Conservation (phyloP, 2,797 vertebrate genomes). For the Sebastes jordani region DNA sequence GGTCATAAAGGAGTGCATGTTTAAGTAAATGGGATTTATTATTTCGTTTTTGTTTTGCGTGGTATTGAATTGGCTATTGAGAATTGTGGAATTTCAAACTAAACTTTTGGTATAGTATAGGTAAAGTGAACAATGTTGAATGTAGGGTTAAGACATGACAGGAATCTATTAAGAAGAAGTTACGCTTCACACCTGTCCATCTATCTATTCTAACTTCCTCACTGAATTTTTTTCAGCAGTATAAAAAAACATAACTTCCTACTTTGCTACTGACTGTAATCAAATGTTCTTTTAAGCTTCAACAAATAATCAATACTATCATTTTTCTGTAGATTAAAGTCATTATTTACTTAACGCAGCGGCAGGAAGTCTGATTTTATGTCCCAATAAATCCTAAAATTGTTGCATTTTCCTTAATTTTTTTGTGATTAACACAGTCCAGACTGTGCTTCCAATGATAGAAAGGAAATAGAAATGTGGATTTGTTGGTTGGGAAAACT, state of each 20-base stretch:
- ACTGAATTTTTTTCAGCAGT: neutral
- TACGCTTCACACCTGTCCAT: neutral
- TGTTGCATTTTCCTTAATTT: neutral
- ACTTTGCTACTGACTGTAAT: neutral
- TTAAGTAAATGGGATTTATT: too few species aligned
- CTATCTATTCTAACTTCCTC: neutral
- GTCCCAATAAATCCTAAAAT: neutral
- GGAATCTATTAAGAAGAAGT: neutral
- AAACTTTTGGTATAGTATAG: neutral
- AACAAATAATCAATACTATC: neutral
- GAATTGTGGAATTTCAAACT: neutral
- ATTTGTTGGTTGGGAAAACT: neutral
- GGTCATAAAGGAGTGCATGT: accelerated
- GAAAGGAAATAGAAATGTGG: neutral
- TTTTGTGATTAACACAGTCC: neutral
- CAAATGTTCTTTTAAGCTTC: neutral
- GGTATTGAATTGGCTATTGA: neutral
- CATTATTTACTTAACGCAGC: neutral
- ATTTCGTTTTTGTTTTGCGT: too few species aligned
- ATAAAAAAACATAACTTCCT: neutral
- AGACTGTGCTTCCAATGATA: neutral
- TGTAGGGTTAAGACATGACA: neutral
- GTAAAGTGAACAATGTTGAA: neutral
- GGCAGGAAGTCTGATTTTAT: neutral
- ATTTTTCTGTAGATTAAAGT: neutral